phyloP scores from a whole-genome alignment of 2,113 vertebrate species.

The Tautogolabrus adspersus region DNA sequence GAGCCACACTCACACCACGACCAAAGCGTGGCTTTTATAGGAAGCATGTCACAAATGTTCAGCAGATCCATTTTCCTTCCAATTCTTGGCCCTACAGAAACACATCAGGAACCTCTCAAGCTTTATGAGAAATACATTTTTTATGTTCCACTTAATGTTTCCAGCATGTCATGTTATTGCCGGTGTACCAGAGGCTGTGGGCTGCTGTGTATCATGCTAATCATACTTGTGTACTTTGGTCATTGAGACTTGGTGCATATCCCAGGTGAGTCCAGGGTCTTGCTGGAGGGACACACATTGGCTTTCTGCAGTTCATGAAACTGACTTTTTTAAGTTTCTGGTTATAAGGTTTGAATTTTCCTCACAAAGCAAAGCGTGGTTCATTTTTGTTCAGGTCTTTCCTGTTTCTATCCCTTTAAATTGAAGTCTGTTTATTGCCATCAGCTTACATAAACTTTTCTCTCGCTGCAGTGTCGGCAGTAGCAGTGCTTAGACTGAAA shows the following conservation, averaged over 20 bases:
- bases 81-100: constrained; percentile 42
- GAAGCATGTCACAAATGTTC: constrained; percentile 65
- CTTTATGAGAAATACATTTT: constrained; percentile 78
- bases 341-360: constrained; percentile 25
- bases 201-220: constrained; percentile 63
- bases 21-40: constrained; percentile 55
- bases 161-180: constrained; percentile 63
- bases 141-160: constrained; percentile 75
- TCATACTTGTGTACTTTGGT: constrained; percentile 47
- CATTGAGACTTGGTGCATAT: constrained; percentile 21
- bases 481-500: constrained; percentile 60
- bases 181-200: constrained; percentile 28
- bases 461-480: constrained; percentile 44
- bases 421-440: constrained; percentile 32
- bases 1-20: constrained; percentile 33
- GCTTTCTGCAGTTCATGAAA: constrained; percentile 14
- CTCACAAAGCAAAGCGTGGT: not conserved
- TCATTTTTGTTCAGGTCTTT: constrained; percentile 2
- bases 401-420: constrained; percentile 33
- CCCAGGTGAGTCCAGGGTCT: constrained; percentile 13
- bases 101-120: constrained; percentile 74
- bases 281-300: constrained; percentile 19
- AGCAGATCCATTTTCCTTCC: constrained; percentile 63
- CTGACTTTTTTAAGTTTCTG: constrained; percentile 27
- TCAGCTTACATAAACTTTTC: constrained; percentile 50